A percentile compares a stretch with the other conserved stretches of the same genome.
These are phyloP conservation scores for Mycteria americana DNA, from an alignment of 2,797 vertebrate genomes.

Conservation along the genomic window DNA sequence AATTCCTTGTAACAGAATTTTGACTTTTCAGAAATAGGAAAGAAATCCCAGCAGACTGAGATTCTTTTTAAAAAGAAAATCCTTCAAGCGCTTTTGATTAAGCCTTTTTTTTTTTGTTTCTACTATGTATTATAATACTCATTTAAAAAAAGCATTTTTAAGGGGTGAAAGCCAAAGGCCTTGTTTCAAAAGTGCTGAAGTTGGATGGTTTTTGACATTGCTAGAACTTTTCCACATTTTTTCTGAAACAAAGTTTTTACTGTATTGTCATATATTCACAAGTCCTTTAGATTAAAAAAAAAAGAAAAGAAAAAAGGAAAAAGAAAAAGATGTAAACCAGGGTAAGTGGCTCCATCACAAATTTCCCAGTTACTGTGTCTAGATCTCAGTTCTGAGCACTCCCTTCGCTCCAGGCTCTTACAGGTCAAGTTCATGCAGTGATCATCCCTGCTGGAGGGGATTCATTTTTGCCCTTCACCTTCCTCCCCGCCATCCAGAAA, in stretches of 20 bases:
- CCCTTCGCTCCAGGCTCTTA: not conserved
- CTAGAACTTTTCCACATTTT: not conserved
- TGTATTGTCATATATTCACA: not conserved
- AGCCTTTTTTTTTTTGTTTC: not conserved
- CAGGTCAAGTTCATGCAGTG: not conserved
- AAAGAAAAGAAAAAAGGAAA: not conserved
- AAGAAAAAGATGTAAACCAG: not conserved
- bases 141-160: not conserved
- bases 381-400: not conserved
- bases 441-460: not conserved
- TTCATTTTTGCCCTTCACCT: not conserved
- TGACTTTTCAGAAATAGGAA: not conserved
- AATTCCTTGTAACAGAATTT: not conserved
- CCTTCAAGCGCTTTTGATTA: not conserved
- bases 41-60: not conserved
- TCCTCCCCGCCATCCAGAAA: not conserved
- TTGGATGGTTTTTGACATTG: not conserved
- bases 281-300: not conserved
- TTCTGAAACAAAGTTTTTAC: not conserved
- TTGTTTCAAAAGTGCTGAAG: not conserved
- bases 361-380: not conserved
- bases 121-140: not conserved
- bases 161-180: not conserved
- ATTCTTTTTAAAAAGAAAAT: not conserved
- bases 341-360: not conserved